Conservation (phyloP, 2,113 vertebrate species). For the Embiotoca jacksoni region DNA sequence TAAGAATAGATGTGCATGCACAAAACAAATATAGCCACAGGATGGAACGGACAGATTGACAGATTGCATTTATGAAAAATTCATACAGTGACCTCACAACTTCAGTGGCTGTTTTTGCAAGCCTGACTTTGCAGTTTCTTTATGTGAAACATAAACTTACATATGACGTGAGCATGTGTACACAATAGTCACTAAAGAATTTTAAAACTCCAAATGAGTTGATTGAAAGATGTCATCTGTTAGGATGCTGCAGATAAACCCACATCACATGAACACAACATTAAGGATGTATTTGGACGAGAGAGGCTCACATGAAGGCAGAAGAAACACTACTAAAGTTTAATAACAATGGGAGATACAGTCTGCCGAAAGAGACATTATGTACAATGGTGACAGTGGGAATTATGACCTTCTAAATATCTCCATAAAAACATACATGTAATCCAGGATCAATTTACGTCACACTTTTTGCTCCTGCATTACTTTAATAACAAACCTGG, state of each 20-base stretch:
- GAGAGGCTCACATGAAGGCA: not conserved
- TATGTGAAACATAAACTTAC: not conserved
- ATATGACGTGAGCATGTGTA: no score
- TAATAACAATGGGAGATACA: not conserved
- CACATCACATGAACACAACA: not conserved
- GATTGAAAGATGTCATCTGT: constrained; percentile 6
- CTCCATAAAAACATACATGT: not conserved
- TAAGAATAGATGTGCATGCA: constrained; percentile 22
- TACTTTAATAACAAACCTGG: not conserved
- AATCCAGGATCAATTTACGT: not conserved
- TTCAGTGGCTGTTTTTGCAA: not conserved
- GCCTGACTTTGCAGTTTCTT: constrained; percentile 24
- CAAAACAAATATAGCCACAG: constrained; percentile 31
- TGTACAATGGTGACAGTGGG: not conserved
- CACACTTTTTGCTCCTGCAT: not conserved
- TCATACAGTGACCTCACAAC: constrained; percentile 46
- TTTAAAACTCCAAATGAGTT: not conserved
- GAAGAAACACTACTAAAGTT: not conserved
- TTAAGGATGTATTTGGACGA: not conserved
- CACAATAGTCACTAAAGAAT: no score
- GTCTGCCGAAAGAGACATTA: not conserved
- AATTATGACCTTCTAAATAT: not conserved
- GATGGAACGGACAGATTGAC: constrained; percentile 38
- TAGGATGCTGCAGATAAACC: not conserved
- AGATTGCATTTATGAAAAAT: constrained; percentile 61